phyloP scores from a whole-genome alignment of 2,797 vertebrate species.

The Decapterus maruadsi region DNA sequence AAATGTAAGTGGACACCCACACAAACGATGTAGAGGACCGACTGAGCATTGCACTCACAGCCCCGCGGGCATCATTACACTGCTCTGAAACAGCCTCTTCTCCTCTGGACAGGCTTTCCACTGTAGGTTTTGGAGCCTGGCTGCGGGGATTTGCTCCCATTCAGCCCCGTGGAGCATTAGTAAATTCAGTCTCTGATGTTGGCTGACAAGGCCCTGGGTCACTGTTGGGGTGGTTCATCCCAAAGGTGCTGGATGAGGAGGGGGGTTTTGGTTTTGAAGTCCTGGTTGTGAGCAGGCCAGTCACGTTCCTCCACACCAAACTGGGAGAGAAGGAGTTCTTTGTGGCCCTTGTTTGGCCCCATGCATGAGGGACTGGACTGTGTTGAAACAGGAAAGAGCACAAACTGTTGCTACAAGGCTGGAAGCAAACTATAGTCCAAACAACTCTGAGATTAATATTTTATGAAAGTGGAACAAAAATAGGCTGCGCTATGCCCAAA shows the following conservation, averaged over 20 bases:
- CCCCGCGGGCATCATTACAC: too few species aligned
- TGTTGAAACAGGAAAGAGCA: not conserved
- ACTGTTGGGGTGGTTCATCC: not conserved
- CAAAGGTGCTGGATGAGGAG: not conserved
- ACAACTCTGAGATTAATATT: not conserved
- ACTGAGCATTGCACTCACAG: not conserved
- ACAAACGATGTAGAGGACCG: not conserved
- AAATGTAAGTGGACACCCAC: not conserved
- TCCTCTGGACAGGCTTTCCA: not conserved
- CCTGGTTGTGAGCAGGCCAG: not conserved
- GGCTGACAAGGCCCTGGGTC: too few species aligned
- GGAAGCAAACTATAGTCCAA: not conserved
- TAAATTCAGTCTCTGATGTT: not conserved
- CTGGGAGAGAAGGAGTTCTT: not conserved
- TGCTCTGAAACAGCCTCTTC: not conserved
- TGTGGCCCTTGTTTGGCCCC: not conserved
- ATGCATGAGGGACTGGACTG: not conserved
- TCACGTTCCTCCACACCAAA: conserved; percentile 1
- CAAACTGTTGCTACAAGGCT: not conserved
- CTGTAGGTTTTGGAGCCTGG: not conserved
- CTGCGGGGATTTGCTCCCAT: not conserved
- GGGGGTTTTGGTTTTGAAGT: not conserved
- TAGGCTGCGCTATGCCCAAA: not conserved
- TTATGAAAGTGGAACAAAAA: not conserved
- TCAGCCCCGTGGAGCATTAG: not conserved